phyloP scores from a whole-genome alignment of 2,888 invertebrate genomes.

The Thecocarcelia acutangulata region DNA sequence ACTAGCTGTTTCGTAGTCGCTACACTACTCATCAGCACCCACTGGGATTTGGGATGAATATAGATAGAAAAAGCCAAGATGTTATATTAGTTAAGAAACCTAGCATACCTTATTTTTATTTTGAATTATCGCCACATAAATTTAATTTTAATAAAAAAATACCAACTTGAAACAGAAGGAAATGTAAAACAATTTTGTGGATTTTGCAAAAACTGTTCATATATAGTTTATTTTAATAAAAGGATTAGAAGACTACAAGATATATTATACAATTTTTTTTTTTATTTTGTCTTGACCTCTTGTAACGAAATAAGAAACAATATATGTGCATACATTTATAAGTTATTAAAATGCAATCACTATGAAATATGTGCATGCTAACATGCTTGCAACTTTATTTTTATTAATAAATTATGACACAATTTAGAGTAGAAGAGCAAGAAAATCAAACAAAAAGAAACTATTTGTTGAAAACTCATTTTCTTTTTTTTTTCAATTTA shows the following conservation, averaged over 20 bases:
- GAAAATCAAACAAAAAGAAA: conserved; percentile 6
- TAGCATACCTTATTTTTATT: no score
- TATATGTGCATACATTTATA: not conserved
- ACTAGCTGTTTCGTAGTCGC: no score
- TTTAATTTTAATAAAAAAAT: conserved; percentile 39
- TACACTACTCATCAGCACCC: no score
- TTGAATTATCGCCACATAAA: conserved; percentile 14
- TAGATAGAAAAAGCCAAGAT: no score
- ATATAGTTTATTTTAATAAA: conserved; percentile 28
- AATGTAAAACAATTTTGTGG: conserved; percentile 8
- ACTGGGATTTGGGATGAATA: no score
- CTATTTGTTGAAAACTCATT: not conserved
- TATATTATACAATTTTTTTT: not conserved
- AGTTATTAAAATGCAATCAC: conserved; percentile 41
- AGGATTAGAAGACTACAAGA: conserved; percentile 4
- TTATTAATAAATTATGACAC: conserved; percentile 24
- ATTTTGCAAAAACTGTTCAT: conserved; percentile 26
- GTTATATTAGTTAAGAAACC: no score
- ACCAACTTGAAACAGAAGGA: conserved; percentile 6
- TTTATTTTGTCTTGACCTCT: not conserved
- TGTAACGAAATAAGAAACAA: not conserved
- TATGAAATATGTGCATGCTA: conserved; percentile 15
- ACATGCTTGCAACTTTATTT: conserved; percentile 5
- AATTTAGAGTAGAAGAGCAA: not conserved
- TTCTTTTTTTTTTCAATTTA: not conserved